Evolutionary conservation across 1,140 invertebrate genomes (phyloP).

Genomic region (Rhagoletis pomonella): DNA sequence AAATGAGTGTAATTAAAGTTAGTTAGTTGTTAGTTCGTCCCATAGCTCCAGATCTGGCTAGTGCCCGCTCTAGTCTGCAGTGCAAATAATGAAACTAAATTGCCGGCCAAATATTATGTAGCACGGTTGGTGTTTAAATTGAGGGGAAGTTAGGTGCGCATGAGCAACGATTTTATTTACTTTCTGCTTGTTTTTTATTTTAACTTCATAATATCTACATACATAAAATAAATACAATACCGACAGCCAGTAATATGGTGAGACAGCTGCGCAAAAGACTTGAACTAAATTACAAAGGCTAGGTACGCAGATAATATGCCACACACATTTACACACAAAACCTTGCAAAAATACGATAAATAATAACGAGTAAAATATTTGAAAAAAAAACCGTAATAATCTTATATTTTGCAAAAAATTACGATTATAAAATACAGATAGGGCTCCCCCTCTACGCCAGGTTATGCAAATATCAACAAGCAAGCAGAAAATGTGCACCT

Average conservation of each 20-base stretch:
- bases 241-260: background rate
- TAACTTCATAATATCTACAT: background rate
- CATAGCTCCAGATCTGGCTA: background rate
- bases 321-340: background rate
- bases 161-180: slow-evolving; percentile 15
- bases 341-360: background rate
- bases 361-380: background rate
- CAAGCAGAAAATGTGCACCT: slow-evolving; percentile 6
- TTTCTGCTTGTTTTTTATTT: background rate
- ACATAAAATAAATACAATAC: background rate
- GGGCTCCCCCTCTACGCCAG: no score
- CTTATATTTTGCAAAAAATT: no score
- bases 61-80: background rate
- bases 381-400: background rate
- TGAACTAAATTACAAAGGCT: background rate
- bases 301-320: background rate
- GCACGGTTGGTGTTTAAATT: slow-evolving; percentile 13
- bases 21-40: background rate
- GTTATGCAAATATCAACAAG: background rate
- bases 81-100: slow-evolving; percentile 48
- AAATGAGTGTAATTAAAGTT: slow-evolving; percentile 52
- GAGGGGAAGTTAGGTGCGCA: slow-evolving; percentile 28
- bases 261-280: background rate
- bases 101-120: background rate
- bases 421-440: no score